Evolutionary conservation across 2,113 vertebrate genomes (phyloP).

Genomic region (Pristiophorus japonicus): DNA sequence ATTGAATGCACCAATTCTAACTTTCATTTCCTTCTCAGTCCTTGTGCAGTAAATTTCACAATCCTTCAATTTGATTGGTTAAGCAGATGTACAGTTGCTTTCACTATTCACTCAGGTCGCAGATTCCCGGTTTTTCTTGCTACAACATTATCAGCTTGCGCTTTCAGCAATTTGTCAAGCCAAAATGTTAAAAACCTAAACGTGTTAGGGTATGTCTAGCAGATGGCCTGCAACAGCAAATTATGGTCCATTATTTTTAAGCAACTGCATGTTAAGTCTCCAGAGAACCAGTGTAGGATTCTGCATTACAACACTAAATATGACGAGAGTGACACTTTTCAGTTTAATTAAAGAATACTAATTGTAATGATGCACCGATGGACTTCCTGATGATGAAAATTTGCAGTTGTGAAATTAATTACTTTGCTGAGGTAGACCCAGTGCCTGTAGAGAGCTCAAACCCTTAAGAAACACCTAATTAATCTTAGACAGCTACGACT

Average conservation of each 20-base stretch:
- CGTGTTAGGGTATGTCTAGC: not conserved
- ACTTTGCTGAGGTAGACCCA: conserved; percentile 12
- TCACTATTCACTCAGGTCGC: not conserved
- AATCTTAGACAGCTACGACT: conserved; percentile 26
- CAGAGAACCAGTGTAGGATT: not conserved
- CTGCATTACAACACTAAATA: conserved; percentile 25
- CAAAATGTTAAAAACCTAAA: not conserved
- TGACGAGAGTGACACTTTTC: conserved; percentile 11
- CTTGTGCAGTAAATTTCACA: not conserved
- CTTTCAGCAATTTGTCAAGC: not conserved
- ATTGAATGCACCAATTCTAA: not conserved
- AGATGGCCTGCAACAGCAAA: not conserved
- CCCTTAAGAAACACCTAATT: conserved; percentile 33
- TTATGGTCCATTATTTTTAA: not conserved
- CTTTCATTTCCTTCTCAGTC: not conserved
- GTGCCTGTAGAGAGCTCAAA: conserved; percentile 30
- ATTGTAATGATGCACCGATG: conserved; percentile 30
- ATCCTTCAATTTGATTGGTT: not conserved
- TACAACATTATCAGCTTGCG: not conserved
- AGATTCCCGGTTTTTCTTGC: not conserved
- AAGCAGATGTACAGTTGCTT: not conserved
- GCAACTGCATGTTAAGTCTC: conserved; percentile 1
- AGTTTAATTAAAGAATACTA: conserved; percentile 36
- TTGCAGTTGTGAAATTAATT: conserved; percentile 33
- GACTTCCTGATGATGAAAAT: conserved; percentile 18